phyloP scores from a whole-genome alignment of 2,888 invertebrate genomes.

The Clunio marinus region DNA sequence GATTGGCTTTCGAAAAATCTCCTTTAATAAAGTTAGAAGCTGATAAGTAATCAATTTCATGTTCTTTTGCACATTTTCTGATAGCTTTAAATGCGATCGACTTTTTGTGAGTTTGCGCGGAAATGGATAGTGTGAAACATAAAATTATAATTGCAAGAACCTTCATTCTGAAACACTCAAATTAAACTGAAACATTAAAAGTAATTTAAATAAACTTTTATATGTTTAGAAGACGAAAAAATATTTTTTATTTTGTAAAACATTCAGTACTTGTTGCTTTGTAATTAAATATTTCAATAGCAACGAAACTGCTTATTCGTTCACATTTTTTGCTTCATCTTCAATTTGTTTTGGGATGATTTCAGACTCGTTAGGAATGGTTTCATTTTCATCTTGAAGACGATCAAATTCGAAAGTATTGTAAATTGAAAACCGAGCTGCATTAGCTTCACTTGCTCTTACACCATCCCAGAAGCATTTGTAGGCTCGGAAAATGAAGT shows the following conservation, averaged over 20 bases:
- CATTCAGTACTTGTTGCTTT: background rate
- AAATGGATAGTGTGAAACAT: background rate
- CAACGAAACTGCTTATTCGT: background rate
- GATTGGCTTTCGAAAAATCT: background rate
- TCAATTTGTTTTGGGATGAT: no score
- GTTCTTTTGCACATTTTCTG: background rate
- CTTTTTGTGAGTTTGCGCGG: background rate
- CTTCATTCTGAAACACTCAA: background rate
- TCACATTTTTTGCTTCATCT: no score
- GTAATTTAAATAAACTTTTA: background rate
- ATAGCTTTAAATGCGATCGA: background rate
- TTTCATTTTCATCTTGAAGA: background rate
- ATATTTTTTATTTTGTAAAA: background rate
- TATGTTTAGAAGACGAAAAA: no score
- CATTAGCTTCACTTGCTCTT: background rate
- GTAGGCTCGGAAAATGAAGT: conserved; percentile 14
- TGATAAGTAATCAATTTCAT: background rate
- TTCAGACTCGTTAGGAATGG: no score
- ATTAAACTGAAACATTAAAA: background rate
- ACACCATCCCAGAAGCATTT: conserved; percentile 25
- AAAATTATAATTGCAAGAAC: background rate
- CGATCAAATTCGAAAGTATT: conserved; percentile 12
- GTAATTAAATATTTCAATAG: background rate
- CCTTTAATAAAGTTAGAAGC: background rate
- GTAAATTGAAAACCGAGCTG: background rate